A percentile compares a stretch with the other conserved stretches of the same genome.
Conservation (phyloP, 1,140 invertebrate species). For the Delia radicum region DNA sequence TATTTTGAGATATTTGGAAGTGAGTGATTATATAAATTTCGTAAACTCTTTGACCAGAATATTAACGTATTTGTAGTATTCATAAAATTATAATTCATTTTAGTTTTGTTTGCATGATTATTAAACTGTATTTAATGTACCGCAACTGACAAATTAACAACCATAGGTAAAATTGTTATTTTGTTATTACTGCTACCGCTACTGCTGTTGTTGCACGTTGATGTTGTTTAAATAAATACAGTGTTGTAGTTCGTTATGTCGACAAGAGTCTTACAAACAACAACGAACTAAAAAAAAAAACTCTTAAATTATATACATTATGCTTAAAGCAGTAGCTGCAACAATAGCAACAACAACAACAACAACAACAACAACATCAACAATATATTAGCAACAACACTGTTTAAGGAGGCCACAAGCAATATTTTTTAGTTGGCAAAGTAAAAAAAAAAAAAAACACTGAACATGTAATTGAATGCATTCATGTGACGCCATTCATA, state of each 20-base stretch:
- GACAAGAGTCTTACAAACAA: conserved; percentile 9
- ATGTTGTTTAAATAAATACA: conserved; percentile 13
- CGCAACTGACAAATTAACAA: conserved; percentile 24
- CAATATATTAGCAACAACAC: conserved; percentile 19
- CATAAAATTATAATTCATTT: background rate
- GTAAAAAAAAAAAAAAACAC: background rate
- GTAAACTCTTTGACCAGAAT: too few species aligned
- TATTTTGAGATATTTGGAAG: too few species aligned
- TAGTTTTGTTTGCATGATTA: background rate
- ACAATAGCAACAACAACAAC: too few species aligned
- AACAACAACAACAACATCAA: background rate
- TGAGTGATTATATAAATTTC: too few species aligned
- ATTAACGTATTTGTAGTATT: background rate
- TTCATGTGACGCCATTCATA: conserved; percentile 23
- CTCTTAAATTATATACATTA: conserved; percentile 20
- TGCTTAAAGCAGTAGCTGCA: conserved; percentile 2
- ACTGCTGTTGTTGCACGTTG: background rate
- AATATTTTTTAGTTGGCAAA: background rate
- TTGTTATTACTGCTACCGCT: background rate
- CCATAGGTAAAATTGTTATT: conserved; percentile 8
- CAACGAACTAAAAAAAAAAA: background rate
- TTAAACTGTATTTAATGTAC: conserved; percentile 20
- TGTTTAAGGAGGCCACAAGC: background rate
- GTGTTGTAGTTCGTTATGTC: conserved; percentile 22
- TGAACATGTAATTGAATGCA: conserved; percentile 21